Percentiles rank a stretch among this genome's conserved stretches.
These are phyloP conservation scores for Gerris buenoi DNA, from an alignment of 1,140 invertebrate genomes.

Conservation along the genomic window DNA sequence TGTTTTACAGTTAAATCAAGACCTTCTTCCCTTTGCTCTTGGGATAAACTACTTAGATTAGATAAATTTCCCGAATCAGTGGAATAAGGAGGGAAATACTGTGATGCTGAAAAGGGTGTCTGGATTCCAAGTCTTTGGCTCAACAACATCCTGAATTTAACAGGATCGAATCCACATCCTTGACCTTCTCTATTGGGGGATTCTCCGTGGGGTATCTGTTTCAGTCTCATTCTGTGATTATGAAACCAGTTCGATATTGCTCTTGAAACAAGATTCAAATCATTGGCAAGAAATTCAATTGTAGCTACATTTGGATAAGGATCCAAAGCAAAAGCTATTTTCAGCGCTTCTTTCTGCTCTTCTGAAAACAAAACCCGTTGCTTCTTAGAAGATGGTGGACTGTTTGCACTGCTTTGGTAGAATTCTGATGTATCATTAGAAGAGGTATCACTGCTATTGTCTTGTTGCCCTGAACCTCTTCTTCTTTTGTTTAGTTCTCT, in stretches of 20 bases:
- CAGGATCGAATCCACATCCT: conserved; percentile 54
- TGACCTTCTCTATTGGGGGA: conserved; percentile 29
- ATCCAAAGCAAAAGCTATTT: conserved; percentile 83
- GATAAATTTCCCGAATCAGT: conserved; percentile 53
- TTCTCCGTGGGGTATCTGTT: conserved; percentile 65
- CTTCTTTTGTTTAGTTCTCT: conserved; percentile 76
- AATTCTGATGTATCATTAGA: conserved; percentile 79
- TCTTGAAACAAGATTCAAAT: conserved; percentile 78
- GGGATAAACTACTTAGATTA: conserved; percentile 45
- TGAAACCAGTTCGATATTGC: conserved; percentile 99
- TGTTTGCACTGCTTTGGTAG: conserved; percentile 51
- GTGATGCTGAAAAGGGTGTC: conserved; percentile 50
- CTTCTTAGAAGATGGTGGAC: conserved; percentile 67
- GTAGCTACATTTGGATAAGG: conserved; percentile 90
- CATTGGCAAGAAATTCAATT: conserved; percentile 84
- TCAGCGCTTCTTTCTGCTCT: conserved; percentile 92
- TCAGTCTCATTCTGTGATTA: conserved; percentile 95
- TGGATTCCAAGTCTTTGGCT: conserved; percentile 54
- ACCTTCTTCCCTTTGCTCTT: conserved; percentile 47
- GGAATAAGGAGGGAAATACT: conserved; percentile 45
- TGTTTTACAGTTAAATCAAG: conserved; percentile 68
- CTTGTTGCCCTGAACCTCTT: conserved; percentile 35
- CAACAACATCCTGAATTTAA: conserved; percentile 72
- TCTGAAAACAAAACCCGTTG: conserved; percentile 79
- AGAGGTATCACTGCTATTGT: conserved; percentile 70